These are phyloP conservation scores for Falco berigora DNA, from an alignment of 2,797 vertebrate genomes.

Conservation along the genomic window DNA sequence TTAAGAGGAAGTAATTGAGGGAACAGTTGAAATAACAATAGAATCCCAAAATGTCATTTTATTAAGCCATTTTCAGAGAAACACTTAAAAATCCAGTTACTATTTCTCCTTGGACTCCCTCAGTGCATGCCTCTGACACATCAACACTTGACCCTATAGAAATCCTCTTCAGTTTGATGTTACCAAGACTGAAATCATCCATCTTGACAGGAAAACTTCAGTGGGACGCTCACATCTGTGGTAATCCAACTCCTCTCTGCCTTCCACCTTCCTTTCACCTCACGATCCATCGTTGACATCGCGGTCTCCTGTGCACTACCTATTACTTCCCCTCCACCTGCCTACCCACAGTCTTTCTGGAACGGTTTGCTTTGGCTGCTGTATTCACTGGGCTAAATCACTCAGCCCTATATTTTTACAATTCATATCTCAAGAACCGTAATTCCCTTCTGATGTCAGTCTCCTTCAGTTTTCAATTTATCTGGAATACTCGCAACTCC, in stretches of 20 bases:
- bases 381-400: background rate
- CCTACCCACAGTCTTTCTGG: background rate
- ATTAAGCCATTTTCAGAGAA: background rate
- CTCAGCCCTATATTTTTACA: background rate
- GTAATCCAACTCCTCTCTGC: background rate
- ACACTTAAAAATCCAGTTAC: background rate
- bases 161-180: background rate
- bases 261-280: background rate
- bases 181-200: slow-evolving; percentile 17
- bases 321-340: slow-evolving; percentile 3
- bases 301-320: background rate
- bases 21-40: background rate
- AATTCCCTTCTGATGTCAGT: background rate
- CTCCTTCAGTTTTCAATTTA: background rate
- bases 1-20: background rate
- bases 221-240: background rate
- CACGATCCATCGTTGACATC: background rate
- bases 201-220: slow-evolving; percentile 22
- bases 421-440: background rate
- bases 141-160: background rate
- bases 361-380: background rate
- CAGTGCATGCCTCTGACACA: background rate
- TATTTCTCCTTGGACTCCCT: background rate
- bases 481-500: rapidly evolving
- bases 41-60: background rate